Conservation (phyloP, 1,140 invertebrate species). For the Chlorops oryzae region DNA sequence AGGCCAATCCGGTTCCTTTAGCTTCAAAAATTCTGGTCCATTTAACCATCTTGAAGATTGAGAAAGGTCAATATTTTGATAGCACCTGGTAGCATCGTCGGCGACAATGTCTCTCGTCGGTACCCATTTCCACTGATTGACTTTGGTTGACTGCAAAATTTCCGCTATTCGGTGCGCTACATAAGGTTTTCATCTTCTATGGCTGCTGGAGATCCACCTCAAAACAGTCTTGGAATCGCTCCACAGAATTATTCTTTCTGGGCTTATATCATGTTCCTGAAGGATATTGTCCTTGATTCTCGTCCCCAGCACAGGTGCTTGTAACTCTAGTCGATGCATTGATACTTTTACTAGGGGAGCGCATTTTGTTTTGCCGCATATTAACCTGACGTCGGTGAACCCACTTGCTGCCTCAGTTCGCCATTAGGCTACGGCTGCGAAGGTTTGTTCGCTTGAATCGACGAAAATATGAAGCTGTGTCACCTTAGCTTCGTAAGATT, state of each 20-base stretch:
- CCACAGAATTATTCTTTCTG: background rate
- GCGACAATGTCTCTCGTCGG: background rate
- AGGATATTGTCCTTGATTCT: background rate
- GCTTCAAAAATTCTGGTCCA: too few species aligned
- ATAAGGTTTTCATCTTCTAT: constrained; percentile 5
- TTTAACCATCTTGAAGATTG: too few species aligned
- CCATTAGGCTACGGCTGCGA: constrained; percentile 6
- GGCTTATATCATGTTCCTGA: background rate
- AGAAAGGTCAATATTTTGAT: too few species aligned
- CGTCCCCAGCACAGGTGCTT: background rate
- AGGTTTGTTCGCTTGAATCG: constrained; percentile 1
- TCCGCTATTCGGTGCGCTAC: constrained; percentile 4
- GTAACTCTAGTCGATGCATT: constrained; percentile 2
- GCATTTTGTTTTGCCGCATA: background rate
- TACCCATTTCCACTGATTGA: background rate
- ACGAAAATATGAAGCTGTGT: background rate
- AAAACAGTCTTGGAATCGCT: background rate
- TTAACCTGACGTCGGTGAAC: background rate
- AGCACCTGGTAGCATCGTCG: constrained; percentile 3
- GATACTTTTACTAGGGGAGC: background rate
- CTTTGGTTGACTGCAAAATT: background rate
- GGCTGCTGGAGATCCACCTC: background rate
- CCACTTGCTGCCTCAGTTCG: background rate
- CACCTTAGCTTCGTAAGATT: background rate
- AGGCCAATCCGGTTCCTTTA: too few species aligned